Base-by-base conservation (phyloP, 2,113 vertebrate genomes). In the Ageneiosus marmoratus region DNA sequence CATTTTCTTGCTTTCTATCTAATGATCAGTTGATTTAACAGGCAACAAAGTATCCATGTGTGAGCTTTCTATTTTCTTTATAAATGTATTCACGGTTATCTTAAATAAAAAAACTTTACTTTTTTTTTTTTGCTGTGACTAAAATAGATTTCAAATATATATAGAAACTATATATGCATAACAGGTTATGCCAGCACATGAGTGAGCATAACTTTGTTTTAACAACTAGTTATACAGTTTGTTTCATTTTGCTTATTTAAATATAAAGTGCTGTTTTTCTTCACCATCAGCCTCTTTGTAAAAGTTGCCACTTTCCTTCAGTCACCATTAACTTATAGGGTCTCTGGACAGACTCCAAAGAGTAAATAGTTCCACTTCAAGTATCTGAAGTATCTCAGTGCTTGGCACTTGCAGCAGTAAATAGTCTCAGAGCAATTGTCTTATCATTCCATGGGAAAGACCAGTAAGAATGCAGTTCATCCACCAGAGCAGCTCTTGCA, bases 391-490 rank as follows among this genome's bases (percentile, higher is more conserved):
- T 73, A 88, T 87, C 78, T 37, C 76, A 65, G 78, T 77, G 77
- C 77, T 78, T 79, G 81, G 88, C 80, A 70, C 83, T 69, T 13
- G 10, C 27, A 55, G 55, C 18, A 22, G 60, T 74, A 84, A 63
- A 87, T 63, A 77, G 79, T 46, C 82, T 79, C 67, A 20, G 44
- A 83, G 50, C 85, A 85, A 78, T 84, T 88, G 85, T 85, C 60
- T 79, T 76, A 84, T 82, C 77, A 81, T 85, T 86, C 74, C 73
- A 62, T 80, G 84, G 72, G 58, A 85, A 84, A 86, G 73, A 74
- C 70, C 79, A 69, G 53, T 37, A 76, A 73, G 13, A 13, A 58
- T 85, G 65, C 72, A 77, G 41, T 60, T 85, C 48, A 79, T 86
- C 48, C 34, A 73, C 82, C 62, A 51, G 46, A 27, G 50, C 53